These are phyloP conservation scores for Brachionus sp. DNA, from an alignment of 1,140 invertebrate genomes.

Conservation along the genomic window DNA sequence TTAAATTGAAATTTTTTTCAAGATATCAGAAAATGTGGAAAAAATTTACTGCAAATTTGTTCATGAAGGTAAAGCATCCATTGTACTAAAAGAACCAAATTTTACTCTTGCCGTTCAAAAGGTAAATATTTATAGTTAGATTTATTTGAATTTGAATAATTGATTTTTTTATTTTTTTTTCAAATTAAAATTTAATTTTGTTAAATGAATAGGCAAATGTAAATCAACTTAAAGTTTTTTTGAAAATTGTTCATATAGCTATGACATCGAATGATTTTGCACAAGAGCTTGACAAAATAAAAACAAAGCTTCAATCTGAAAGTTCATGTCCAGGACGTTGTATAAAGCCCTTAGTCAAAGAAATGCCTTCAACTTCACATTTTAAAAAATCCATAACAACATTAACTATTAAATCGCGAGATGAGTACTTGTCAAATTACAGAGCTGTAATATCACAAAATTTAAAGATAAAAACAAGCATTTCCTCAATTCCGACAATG, in stretches of 20 bases:
- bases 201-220: conserved; percentile 15
- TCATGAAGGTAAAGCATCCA: conserved; percentile 23
- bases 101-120: conserved; percentile 27
- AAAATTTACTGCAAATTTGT: conserved; percentile 41
- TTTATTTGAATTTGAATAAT: neutral
- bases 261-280: conserved; percentile 1
- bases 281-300: conserved; percentile 25
- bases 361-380: neutral
- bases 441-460: conserved; percentile 12
- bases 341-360: neutral
- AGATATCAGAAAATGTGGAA: conserved; percentile 34
- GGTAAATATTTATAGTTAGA: neutral
- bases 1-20: neutral
- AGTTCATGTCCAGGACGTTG: conserved; percentile 3
- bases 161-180: neutral
- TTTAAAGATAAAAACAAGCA: neutral
- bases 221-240: conserved; percentile 33
- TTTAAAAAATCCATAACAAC: conserved; percentile 11
- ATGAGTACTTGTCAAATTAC: neutral
- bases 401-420: neutral
- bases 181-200: neutral
- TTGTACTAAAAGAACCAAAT: conserved; percentile 42
- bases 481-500: neutral
- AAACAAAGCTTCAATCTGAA: conserved; percentile 13
- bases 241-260: conserved; percentile 43